Evolutionary conservation across 2,888 invertebrate genomes (phyloP).

Genomic region (Thecocarcelia acutangulata): DNA sequence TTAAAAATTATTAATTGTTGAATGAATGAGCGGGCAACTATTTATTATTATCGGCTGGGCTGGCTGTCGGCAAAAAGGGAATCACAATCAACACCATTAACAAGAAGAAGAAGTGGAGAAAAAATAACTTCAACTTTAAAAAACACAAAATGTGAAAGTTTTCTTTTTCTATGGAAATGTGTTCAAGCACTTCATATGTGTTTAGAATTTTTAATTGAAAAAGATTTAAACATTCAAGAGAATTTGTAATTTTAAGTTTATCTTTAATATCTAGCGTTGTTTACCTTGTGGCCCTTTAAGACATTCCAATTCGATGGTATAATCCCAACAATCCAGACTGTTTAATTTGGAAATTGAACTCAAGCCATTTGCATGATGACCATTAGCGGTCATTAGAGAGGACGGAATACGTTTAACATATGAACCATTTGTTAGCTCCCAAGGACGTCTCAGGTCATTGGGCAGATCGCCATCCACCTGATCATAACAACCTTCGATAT

Average conservation of each 20-base stretch:
- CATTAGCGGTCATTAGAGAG: constrained; percentile 64
- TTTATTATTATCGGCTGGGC: too few species aligned
- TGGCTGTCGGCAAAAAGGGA: too few species aligned
- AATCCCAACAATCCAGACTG: constrained; percentile 92
- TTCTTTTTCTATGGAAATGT: neutral
- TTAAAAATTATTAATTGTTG: constrained; percentile 22
- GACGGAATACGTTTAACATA: constrained; percentile 66
- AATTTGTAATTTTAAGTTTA: too few species aligned
- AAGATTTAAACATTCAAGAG: neutral
- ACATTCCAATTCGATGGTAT: constrained; percentile 91
- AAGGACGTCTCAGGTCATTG: constrained; percentile 68
- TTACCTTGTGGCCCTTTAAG: constrained; percentile 89
- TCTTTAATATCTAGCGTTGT: neutral
- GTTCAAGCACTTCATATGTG: constrained; percentile 25
- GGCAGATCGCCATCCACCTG: constrained; percentile 63
- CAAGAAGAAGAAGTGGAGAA: neutral
- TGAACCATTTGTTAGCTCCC: constrained; percentile 68
- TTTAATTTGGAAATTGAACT: constrained; percentile 81
- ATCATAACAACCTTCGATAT: constrained; percentile 60
- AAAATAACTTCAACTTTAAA: neutral
- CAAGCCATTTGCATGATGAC: constrained; percentile 52
- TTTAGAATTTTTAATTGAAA: constrained; percentile 49
- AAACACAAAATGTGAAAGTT: constrained; percentile 53
- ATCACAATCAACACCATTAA: neutral
- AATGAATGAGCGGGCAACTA: neutral